These are phyloP conservation scores for Halichondria panicea DNA, from an alignment of 37 sponge, comb jelly and placozoan species.

Conservation along the genomic window DNA sequence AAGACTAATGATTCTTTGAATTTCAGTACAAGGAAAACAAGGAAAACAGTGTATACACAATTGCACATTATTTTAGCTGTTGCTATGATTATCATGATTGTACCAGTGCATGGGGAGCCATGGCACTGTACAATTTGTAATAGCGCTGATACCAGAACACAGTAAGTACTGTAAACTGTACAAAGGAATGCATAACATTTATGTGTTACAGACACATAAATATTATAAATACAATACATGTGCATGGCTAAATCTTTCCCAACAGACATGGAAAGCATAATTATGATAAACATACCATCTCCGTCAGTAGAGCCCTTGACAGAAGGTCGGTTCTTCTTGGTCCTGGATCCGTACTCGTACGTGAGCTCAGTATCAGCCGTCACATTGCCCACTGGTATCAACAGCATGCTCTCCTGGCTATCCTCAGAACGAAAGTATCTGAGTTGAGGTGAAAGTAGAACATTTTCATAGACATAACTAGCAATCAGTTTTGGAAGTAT, in stretches of 20 bases:
- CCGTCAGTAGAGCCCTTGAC: background rate
- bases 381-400: conserved; percentile 78
- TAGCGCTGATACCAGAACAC: too few relatives aligned
- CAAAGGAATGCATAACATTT: background rate
- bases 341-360: conserved; percentile 83
- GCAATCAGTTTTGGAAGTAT: too few relatives aligned
- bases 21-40: background rate
- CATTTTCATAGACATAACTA: background rate
- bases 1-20: too few relatives aligned
- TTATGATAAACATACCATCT: background rate
- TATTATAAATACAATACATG: background rate
- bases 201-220: background rate
- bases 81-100: too few relatives aligned
- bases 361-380: conserved; percentile 83
- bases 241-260: background rate
- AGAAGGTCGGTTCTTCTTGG: background rate
- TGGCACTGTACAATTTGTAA: too few relatives aligned
- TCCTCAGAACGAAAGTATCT: conserved; percentile 83
- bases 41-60: background rate
- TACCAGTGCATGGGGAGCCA: too few relatives aligned
- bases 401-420: conserved; percentile 43
- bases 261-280: too few relatives aligned
- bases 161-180: too few relatives aligned
- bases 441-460: background rate
- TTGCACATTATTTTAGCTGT: too few relatives aligned